These are phyloP conservation scores for Fabriciana adippe DNA, from an alignment of 2,888 invertebrate species.

Conservation along the genomic window DNA sequence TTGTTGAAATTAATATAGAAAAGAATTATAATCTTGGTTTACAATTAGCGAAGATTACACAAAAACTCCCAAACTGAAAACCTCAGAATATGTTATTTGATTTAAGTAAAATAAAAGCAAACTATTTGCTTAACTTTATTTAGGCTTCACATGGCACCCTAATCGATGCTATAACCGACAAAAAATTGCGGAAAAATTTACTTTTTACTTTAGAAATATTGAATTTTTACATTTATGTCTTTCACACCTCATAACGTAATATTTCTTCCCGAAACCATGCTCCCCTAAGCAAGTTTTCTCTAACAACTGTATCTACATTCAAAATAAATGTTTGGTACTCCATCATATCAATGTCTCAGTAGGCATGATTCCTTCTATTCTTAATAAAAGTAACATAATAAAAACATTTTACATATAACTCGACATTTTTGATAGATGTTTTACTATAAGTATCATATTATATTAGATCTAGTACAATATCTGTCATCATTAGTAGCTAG, in stretches of 20 bases:
- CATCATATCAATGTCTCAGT: slow-evolving; percentile 57
- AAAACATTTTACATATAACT: slow-evolving; percentile 29
- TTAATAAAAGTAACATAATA: slow-evolving; percentile 17
- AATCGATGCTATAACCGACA: slow-evolving; percentile 63
- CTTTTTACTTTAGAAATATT: slow-evolving; percentile 73
- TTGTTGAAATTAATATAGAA: too few species aligned
- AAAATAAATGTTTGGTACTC: slow-evolving; percentile 80
- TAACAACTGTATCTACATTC: slow-evolving; percentile 71
- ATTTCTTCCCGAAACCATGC: slow-evolving; percentile 70
- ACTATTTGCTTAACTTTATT: slow-evolving; percentile 39
- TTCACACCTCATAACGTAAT: slow-evolving; percentile 82
- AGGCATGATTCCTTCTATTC: not conserved
- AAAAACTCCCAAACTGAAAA: too few species aligned
- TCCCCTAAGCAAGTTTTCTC: slow-evolving; percentile 71
- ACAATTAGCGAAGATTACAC: too few species aligned
- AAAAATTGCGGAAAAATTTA: slow-evolving; percentile 69
- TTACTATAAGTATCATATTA: too few species aligned
- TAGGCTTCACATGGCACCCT: slow-evolving; percentile 46
- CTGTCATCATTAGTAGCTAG: too few species aligned
- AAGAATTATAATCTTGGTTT: too few species aligned
- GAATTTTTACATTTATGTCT: slow-evolving; percentile 81
- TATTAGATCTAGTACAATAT: too few species aligned
- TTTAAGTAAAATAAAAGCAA: slow-evolving; percentile 23
- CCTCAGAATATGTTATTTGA: too few species aligned
- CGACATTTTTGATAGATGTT: too few species aligned